phyloP scores from a whole-genome alignment of 2,888 invertebrate species.

The Ennomos fuscantarius region DNA sequence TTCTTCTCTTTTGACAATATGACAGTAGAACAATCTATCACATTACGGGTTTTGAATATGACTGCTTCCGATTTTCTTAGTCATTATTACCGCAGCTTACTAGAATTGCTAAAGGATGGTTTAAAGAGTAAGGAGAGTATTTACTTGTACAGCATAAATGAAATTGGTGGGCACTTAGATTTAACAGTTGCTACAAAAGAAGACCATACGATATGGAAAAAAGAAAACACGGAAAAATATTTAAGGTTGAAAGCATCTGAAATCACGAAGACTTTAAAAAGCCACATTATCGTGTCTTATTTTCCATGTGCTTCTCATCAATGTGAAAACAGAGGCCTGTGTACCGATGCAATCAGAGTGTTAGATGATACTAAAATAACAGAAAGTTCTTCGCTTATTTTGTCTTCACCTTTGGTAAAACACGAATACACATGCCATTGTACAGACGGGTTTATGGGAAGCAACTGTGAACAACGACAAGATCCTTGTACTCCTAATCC shows the following conservation, averaged over 20 bases:
- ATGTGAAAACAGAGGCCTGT: conserved; percentile 92
- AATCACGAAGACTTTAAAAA: conserved; percentile 87
- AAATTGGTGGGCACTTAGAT: conserved; percentile 87
- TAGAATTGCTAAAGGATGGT: conserved; percentile 89
- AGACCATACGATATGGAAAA: conserved; percentile 86
- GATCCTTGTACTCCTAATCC: conserved; percentile 97
- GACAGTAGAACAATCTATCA: conserved; percentile 93
- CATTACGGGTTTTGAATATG: conserved; percentile 90
- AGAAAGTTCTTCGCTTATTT: conserved; percentile 92
- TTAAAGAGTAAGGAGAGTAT: conserved; percentile 87
- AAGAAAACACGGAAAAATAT: conserved; percentile 87
- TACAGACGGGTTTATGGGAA: conserved; percentile 93
- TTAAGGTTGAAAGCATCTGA: conserved; percentile 87
- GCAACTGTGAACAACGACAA: conserved; percentile 92
- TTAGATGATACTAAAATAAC: conserved; percentile 89
- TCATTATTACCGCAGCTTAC: conserved; percentile 89
- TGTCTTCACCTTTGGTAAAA: conserved; percentile 92
- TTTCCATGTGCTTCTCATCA: conserved; percentile 90
- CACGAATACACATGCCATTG: conserved; percentile 93
- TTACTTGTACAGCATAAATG: conserved; percentile 90
- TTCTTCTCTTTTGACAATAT: conserved; percentile 92
- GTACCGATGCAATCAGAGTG: conserved; percentile 89
- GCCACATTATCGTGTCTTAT: conserved; percentile 88
- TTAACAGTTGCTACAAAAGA: conserved; percentile 88
- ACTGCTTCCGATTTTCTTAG: conserved; percentile 91